Evolutionary conservation across 1,140 invertebrate species (phyloP), one percentile per base, ranked within the genome.

Genomic region (Odontomachus brunneus): DNA sequence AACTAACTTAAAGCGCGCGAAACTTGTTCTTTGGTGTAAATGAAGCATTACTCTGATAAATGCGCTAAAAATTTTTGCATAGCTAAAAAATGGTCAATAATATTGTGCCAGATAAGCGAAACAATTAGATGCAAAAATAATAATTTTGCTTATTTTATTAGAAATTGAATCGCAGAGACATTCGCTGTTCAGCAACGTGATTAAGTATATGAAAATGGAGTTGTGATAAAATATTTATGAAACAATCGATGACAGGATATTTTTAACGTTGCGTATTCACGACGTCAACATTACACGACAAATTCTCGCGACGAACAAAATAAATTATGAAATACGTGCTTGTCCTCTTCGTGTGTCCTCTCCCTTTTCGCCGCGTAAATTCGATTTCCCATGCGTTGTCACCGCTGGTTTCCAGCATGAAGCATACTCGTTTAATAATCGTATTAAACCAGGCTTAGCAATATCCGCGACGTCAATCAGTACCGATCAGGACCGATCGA

Each of bases 271-370:
- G 26, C 11, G 3, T 66, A 53, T 33, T 12, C 44, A 33, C 51
- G 44, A 24, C n/a, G 24, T 17, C 11, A 12, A 75, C 29, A 22
- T 60, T 48, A 15, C 11, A 59, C 24, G n/a, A 75, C 44, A 22
- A 22, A 66, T 81, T 63, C 59, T 55, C 26, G 53, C 69, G 29
- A 57, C n/a, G 22, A 33, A 38, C 48, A 48, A 82, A 86, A 82
- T 86, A 85, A 86, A 86, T 86, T 82, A 86, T 69, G 83, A 85
- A 59, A 67, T 33, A 69, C 38, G 19, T 48, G 63, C 2, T 14
- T 67, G 49, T 7, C 44, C 38, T 17, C 38, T 53, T 55, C 44
- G 49, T 44, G n/a, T 63, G 38, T 38, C 51, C 44, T 51, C 17
- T 17, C 24, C 33, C 62, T 59, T 83, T 75, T 57, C 65, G 3